Evolutionary conservation across 1,140 invertebrate species (phyloP), one percentile per base, ranked within the genome.

Genomic region (Holotrichia oblita): DNA sequence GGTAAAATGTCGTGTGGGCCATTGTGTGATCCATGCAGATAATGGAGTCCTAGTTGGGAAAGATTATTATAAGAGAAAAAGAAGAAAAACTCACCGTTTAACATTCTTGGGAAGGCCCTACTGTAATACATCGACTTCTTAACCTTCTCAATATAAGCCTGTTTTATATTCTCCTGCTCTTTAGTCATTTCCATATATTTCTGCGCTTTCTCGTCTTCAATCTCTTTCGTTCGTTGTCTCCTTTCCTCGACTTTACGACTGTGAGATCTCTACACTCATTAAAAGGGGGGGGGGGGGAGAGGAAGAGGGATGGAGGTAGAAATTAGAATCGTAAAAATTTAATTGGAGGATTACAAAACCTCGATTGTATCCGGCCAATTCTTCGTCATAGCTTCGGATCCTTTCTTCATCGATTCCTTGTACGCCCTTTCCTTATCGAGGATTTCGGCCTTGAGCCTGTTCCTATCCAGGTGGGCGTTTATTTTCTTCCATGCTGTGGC

Each of bases 361-460:
- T 55, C 81, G 22, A 85, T 78, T 0, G 82, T 83, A 76, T 85
- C 83, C 44, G 78, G 79, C 83, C 84, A 85, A 40, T 81, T 77
- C 80, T 81, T 80, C 2, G 82, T 85, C 83, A 85, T 84, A 20
- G 76, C 75, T 72, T 83, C 81, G 12, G 82, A 83, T 10, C 81
- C 81, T 34, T 85, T 80, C 42, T 83, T 81, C 40, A 85, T 48
- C 64, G 83, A 81, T 76, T 77, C 72, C 41, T 78, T 83, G 9
- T 83, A 76, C 6, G 79, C 81, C 9, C 77, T 72, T 77, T 84
- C 81, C 64, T 79, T 80, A 9, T 84, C 83, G 0, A 81, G 73
- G 17, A 79, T 78, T 78, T 85, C 81, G 73, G 81, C 80, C 6
- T 79, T 79, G 0, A 82, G 9, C 55, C 81, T 81, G 64, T 81